Evolutionary conservation across 2,797 vertebrate genomes (phyloP).

Genomic region (Gephyroberyx darwinii): DNA sequence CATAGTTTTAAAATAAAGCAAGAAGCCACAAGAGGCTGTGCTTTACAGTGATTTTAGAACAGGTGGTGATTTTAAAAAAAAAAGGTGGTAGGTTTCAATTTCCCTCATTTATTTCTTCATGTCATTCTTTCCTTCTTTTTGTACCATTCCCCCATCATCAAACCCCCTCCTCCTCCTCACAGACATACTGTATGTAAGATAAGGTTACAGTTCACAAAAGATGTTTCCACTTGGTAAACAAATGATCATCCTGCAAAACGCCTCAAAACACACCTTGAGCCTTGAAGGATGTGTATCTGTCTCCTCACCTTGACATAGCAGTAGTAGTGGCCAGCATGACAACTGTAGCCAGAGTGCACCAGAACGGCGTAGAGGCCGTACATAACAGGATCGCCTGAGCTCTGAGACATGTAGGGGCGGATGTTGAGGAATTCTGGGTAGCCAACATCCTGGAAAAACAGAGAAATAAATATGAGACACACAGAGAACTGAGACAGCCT

Average conservation of each 20-base stretch:
- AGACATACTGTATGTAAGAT: no score
- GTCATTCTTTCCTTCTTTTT: no score
- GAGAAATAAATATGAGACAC: background rate
- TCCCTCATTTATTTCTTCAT: no score
- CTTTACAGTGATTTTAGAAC: background rate
- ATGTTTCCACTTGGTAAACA: background rate
- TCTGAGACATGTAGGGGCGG: conserved; percentile 95
- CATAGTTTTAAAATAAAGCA: background rate
- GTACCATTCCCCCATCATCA: no score
- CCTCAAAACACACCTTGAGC: background rate
- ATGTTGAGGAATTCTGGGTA: conserved; percentile 95
- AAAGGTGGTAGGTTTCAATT: no score
- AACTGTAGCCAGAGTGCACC: conserved; percentile 95
- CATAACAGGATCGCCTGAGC: conserved; percentile 86
- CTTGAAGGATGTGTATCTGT: background rate
- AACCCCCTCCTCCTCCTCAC: no score
- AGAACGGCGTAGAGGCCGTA: conserved; percentile 94
- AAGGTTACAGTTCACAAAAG: background rate
- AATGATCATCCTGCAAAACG: background rate
- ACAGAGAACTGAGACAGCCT: background rate
- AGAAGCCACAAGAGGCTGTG: background rate
- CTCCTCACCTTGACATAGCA: conserved; percentile 92
- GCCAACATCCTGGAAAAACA: conserved; percentile 86
- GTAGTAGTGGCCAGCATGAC: conserved; percentile 95
- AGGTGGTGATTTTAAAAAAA: no score